phyloP scores from a whole-genome alignment of 2,797 vertebrate species.

The Ispidina picta region DNA sequence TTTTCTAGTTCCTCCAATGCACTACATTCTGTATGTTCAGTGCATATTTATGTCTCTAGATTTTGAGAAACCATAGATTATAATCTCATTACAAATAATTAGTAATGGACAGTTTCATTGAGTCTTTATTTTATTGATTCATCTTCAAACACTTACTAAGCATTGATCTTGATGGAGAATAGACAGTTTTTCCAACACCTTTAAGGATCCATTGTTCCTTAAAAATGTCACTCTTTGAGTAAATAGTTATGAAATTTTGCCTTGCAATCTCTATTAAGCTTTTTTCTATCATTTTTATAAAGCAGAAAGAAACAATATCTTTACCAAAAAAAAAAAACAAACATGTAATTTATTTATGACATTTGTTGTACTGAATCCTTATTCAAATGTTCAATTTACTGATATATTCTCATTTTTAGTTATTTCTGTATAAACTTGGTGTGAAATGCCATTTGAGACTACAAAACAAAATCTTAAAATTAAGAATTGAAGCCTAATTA shows the following conservation, averaged over 20 bases:
- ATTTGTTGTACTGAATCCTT: not conserved
- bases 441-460: constrained; percentile 35
- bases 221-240: too few relatives aligned
- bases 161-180: too few relatives aligned
- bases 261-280: not conserved
- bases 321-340: not conserved
- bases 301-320: not conserved
- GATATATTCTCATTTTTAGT: not conserved
- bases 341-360: not conserved
- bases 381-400: not conserved
- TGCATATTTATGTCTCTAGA: too few relatives aligned
- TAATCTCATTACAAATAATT: too few relatives aligned
- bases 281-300: not conserved
- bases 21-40: too few relatives aligned
- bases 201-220: too few relatives aligned
- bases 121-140: too few relatives aligned
- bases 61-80: too few relatives aligned
- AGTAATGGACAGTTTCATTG: too few relatives aligned
- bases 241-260: not conserved
- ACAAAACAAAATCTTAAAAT: constrained; percentile 54
- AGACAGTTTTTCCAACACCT: too few relatives aligned
- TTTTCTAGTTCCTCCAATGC: not conserved
- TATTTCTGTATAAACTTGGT: constrained; percentile 55
- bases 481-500: constrained; percentile 71
- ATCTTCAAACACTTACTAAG: too few relatives aligned